Evolutionary conservation across 2,113 vertebrate genomes (phyloP).

Genomic region (rat (Rattus norvegicus)): GRCr8 NC_086028.1:6417501-6418000

Average conservation of each 20-base stretch:
- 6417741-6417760: neutral
- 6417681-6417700: neutral
- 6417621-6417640: neutral
- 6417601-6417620: neutral
- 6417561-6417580: neutral
- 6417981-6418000: neutral
- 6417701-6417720: neutral
- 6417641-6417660: neutral
- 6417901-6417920: neutral
- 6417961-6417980: neutral
- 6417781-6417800: too few relatives aligned
- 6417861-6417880: neutral
- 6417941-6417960: neutral
- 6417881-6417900: neutral
- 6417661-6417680: neutral
- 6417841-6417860: neutral
- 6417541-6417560: neutral
- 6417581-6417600: neutral
- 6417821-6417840: neutral
- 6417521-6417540: neutral
- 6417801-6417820: neutral
- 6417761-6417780: neutral
- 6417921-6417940: too few relatives aligned
- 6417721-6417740: neutral
- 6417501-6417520: neutral